Evolutionary conservation across 2,888 invertebrate species (phyloP), one percentile per base, ranked within the genome.

Genomic region (Pachydiplax longipennis): DNA sequence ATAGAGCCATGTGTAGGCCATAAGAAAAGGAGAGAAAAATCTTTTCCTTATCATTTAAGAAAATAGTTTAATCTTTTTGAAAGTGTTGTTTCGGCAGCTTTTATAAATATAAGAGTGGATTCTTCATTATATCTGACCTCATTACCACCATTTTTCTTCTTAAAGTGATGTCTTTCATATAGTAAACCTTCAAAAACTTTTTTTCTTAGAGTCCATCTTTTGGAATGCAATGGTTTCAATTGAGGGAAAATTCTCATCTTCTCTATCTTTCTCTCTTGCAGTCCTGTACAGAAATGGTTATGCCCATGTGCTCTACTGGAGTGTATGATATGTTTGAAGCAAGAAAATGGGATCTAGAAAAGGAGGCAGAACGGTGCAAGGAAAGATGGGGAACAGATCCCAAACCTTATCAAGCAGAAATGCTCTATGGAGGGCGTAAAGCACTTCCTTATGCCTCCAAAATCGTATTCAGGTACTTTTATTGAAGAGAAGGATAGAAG

Each of bases 261-360:
- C 81, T 58, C 0, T 53, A 53, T 18, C 1, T 53, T 53, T 73
- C 5, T 31, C 5, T 81, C 58, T 91, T 92, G 0, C 94, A 98
- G 97, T 95, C 97, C 0, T 99, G 99, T 93, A 98, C 98, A 40
- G 99, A 99, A 94, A 98, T 99, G 97, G 97, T 99, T 91, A 98
- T 99, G 98, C 99, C 99, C 0, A 96, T 97, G 95, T 99, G 99
- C 94, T 94, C 96, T 13, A 96, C 96, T 92, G 97, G 97, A 80
- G 94, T 95, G 1, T 94, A 95, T 15, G 98, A 98, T 93, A 98
- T 99, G 97, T 99, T 98, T 93, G 97, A 97, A 93, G 95, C 96
- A 0, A 92, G 93, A 0, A 93, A 95, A 0, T 99, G 98, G 98
- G 95, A 98, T 94, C 95, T 96, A 90, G 95, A 95, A 0, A 92